Evolutionary conservation across 2,888 invertebrate genomes (phyloP).

Genomic region (Epistrophella euchroma): DNA sequence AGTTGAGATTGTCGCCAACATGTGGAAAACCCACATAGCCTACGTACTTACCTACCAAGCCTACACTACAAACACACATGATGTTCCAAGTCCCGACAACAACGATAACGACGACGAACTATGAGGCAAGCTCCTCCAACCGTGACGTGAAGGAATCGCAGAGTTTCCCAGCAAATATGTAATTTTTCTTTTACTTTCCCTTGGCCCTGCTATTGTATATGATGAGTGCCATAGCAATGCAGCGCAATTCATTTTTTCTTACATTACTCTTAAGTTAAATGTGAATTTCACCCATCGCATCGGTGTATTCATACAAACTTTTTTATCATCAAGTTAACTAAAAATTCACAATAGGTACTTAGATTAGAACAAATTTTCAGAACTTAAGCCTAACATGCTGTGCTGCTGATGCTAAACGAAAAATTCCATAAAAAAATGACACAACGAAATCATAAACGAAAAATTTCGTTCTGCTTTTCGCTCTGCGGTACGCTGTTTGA

Average conservation of each 20-base stretch:
- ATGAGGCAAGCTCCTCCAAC: constrained; percentile 39
- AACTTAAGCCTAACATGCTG: too few relatives aligned
- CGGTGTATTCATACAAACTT: neutral
- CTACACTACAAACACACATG: constrained; percentile 15
- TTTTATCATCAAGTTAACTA: too few relatives aligned
- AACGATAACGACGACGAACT: constrained; percentile 9
- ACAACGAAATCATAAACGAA: too few relatives aligned
- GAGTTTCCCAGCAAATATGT: constrained; percentile 55
- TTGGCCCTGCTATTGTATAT: constrained; percentile 15
- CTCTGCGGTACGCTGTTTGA: too few relatives aligned
- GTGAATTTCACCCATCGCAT: constrained; percentile 24
- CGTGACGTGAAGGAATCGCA: constrained; percentile 48
- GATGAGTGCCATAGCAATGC: constrained; percentile 58
- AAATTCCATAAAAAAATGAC: too few relatives aligned
- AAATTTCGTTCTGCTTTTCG: too few relatives aligned
- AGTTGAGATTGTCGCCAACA: constrained; percentile 53
- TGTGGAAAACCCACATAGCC: constrained; percentile 64
- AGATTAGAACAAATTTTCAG: too few relatives aligned
- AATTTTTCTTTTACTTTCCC: constrained; percentile 43
- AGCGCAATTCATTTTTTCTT: constrained; percentile 30
- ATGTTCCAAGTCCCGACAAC: constrained; percentile 37
- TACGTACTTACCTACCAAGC: constrained; percentile 19
- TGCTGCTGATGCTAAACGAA: too few relatives aligned
- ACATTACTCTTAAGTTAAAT: constrained; percentile 6
- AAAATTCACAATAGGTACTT: too few relatives aligned